phyloP scores from a whole-genome alignment of 2,797 vertebrate genomes.

The Coregonus suidteri region DNA sequence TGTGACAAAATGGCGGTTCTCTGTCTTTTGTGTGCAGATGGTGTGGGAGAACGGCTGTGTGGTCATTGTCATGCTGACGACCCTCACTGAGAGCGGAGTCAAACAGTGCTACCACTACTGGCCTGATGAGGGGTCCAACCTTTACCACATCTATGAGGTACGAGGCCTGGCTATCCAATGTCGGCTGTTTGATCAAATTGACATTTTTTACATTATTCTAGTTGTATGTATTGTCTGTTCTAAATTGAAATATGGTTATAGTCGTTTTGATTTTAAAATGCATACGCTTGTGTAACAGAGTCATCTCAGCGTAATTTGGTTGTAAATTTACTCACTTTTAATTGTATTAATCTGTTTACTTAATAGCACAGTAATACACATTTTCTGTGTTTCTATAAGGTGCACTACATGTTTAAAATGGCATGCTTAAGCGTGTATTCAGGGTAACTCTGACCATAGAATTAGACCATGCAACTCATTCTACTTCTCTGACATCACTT shows the following conservation, averaged over 20 bases:
- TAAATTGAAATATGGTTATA: neutral
- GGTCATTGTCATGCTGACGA: slow-evolving; percentile 87
- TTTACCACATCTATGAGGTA: slow-evolving; percentile 89
- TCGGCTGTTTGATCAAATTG: neutral
- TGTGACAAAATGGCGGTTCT: slow-evolving; percentile 16
- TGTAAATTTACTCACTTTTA: neutral
- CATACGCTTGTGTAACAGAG: neutral
- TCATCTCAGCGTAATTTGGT: neutral
- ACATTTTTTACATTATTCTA: neutral
- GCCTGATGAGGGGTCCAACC: slow-evolving; percentile 86
- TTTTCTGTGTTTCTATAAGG: no score
- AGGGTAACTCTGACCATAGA: neutral
- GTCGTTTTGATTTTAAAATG: neutral
- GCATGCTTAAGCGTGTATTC: neutral
- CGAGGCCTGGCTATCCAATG: neutral
- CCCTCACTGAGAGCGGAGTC: slow-evolving; percentile 81
- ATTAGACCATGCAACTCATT: neutral
- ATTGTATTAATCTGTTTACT: neutral
- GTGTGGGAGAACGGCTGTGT: slow-evolving; percentile 90
- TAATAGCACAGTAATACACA: no score
- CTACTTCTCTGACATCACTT: slow-evolving; percentile 1
- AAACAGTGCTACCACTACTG: slow-evolving; percentile 88
- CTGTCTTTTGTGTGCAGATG: slow-evolving; percentile 74
- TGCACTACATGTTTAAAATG: neutral
- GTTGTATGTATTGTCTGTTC: neutral